phyloP scores from a whole-genome alignment of 2,113 vertebrate genomes.

The Rallus limicola region DNA sequence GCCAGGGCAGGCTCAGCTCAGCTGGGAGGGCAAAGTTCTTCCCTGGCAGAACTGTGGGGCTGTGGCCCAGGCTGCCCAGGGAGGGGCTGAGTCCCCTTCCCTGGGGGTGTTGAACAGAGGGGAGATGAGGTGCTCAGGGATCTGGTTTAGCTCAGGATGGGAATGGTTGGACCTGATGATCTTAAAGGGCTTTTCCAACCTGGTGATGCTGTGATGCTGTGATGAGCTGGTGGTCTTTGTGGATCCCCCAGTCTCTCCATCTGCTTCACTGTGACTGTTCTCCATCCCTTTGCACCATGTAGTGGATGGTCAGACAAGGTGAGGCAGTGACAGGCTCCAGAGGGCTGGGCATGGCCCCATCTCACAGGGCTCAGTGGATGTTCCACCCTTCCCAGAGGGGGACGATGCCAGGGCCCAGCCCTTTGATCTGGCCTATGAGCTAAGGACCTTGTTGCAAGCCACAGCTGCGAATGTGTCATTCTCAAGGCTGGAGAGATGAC shows the following conservation, averaged over 20 bases:
- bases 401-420: neutral
- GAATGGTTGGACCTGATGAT: too few relatives aligned
- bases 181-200: too few relatives aligned
- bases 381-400: neutral
- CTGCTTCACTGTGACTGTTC: neutral
- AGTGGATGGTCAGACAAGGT: rapidly evolving
- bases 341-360: neutral
- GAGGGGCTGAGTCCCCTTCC: too few relatives aligned
- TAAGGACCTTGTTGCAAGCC: neutral
- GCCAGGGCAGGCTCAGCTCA: too few relatives aligned
- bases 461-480: neutral
- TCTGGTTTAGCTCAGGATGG: too few relatives aligned
- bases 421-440: neutral
- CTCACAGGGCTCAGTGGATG: neutral
- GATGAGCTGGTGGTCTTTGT: neutral
- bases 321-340: neutral
- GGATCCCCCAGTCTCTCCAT: rapidly evolving
- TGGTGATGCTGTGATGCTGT: too few relatives aligned
- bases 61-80: too few relatives aligned
- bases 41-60: too few relatives aligned
- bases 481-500: neutral
- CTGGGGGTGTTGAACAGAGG: too few relatives aligned
- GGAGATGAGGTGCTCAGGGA: too few relatives aligned
- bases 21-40: too few relatives aligned
- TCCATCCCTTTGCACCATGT: neutral